Base-by-base conservation (phyloP, 2,113 vertebrate genomes). In the Bubo blakistoni region DNA sequence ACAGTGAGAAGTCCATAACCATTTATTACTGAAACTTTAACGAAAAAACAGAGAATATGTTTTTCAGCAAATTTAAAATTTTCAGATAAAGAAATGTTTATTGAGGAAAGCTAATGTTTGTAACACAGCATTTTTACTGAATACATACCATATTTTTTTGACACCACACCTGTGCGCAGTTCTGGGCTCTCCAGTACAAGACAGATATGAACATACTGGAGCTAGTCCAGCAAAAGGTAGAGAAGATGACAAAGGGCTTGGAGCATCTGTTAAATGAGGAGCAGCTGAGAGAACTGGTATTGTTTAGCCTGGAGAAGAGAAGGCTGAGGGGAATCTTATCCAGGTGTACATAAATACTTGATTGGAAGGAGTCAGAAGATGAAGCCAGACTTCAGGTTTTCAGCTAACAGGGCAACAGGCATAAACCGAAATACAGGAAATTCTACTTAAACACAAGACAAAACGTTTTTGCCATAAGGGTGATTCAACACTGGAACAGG, bases 81-180 rank as follows among this genome's bases (percentile, higher is more conserved):
- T 81, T 76, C 25, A 52, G 25, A 52, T 46, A 51, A 58, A 69
- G 17, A 79, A 71, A 27, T 34, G 25, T 34, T 79, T 79, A 36
- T 16, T 69, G 34, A 69, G 11, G 16, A 10, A 72, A 79, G 32
- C 1, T 76, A 57, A 49, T 22, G 2, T 44, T 58, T 76, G 19
- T 16, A 40, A n/a, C 16, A 46, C 0, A 65, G 7, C 7, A 66
- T 46, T 81, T 91, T 90, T 47, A 74, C 16, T 40, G 26, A 81
- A 77, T 51, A 71, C 13, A 16, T 11, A 62, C 5, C 12, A 29
- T 15, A 58, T 25, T 73, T 52, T 52, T 90, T 65, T 69, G 2
- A 77, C 4, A 3, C 18, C n/a, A 54, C 4, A 1, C 62, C 22
- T 24, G 40, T 30, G 13, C 1, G 2, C 22, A 52, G 14, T n/a